These are phyloP conservation scores for Hirudinaria manillensis DNA, from an alignment of 2,888 invertebrate genomes.

Conservation along the genomic window DNA sequence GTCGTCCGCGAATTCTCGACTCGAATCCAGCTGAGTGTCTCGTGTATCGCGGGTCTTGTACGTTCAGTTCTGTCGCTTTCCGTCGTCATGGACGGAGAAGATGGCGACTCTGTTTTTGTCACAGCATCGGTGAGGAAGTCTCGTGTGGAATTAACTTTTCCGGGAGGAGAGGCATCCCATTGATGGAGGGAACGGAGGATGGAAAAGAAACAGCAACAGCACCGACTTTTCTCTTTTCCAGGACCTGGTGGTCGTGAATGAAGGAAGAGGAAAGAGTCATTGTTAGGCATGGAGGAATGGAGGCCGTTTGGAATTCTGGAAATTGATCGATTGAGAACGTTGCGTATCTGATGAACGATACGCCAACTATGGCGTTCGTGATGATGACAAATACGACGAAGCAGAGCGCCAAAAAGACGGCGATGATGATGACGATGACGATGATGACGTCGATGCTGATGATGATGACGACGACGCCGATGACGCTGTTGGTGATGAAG, in stretches of 20 bases:
- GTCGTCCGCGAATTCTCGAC: no score
- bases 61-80: no score
- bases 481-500: constrained; percentile 23
- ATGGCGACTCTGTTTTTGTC: no score
- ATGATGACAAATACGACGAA: constrained; percentile 12
- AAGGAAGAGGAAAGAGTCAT: neutral
- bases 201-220: neutral
- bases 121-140: no score
- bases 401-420: neutral
- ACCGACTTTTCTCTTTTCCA: no score
- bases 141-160: no score
- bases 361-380: neutral
- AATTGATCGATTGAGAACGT: neutral
- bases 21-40: no score
- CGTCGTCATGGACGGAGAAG: no score
- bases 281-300: neutral
- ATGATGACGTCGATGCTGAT: constrained; percentile 25
- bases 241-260: no score
- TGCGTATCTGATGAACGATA: neutral
- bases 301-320: neutral
- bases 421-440: constrained; percentile 23
- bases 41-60: no score
- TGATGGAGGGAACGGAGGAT: no score
- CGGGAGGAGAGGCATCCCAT: no score
- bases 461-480: constrained; percentile 14